Evolutionary conservation across 2,797 vertebrate species (phyloP).

Genomic region (Lophius americanus): DNA sequence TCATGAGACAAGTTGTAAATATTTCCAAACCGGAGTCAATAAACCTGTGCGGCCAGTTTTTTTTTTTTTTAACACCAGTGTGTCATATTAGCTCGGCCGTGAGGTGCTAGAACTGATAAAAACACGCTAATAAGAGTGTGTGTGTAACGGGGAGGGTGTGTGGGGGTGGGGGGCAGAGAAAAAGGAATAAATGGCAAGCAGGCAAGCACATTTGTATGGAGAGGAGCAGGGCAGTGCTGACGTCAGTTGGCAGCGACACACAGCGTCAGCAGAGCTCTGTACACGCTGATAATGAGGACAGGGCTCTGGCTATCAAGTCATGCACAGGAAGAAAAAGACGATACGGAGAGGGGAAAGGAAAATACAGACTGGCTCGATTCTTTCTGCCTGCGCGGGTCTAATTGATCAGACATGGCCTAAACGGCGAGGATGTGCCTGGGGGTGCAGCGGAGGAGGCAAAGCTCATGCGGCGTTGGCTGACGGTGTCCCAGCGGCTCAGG

Average conservation of each 20-base stretch:
- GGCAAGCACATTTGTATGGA: slow-evolving; percentile 68
- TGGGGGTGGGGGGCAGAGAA: slow-evolving; percentile 26
- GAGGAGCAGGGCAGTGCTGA: slow-evolving; percentile 69
- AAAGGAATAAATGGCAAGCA: slow-evolving; percentile 67
- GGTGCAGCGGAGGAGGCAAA: slow-evolving; percentile 24
- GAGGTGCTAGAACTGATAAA: slow-evolving; percentile 77
- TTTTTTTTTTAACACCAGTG: slow-evolving; percentile 72
- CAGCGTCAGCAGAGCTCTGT: slow-evolving; percentile 63
- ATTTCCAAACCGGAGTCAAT: slow-evolving; percentile 64
- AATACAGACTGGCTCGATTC: slow-evolving; percentile 28
- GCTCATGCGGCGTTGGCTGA: slow-evolving; percentile 35
- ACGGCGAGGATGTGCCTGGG: slow-evolving; percentile 27
- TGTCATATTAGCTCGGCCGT: slow-evolving; percentile 75
- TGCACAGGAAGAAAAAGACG: slow-evolving; percentile 44
- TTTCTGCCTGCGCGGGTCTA: background rate
- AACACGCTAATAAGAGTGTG: slow-evolving; percentile 73
- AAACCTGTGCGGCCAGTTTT: slow-evolving; percentile 55
- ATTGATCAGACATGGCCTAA: slow-evolving; percentile 27
- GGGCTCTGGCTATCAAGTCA: slow-evolving; percentile 54
- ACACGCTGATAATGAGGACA: slow-evolving; percentile 66
- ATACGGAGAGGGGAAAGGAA: slow-evolving; percentile 28
- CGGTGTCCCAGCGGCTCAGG: slow-evolving; percentile 16
- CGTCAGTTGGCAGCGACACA: slow-evolving; percentile 70
- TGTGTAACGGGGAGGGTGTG: slow-evolving; percentile 4
- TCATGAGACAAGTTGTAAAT: slow-evolving; percentile 56